Conservation (phyloP, 2,113 vertebrate species). For the Lophotis ruficrista region DNA sequence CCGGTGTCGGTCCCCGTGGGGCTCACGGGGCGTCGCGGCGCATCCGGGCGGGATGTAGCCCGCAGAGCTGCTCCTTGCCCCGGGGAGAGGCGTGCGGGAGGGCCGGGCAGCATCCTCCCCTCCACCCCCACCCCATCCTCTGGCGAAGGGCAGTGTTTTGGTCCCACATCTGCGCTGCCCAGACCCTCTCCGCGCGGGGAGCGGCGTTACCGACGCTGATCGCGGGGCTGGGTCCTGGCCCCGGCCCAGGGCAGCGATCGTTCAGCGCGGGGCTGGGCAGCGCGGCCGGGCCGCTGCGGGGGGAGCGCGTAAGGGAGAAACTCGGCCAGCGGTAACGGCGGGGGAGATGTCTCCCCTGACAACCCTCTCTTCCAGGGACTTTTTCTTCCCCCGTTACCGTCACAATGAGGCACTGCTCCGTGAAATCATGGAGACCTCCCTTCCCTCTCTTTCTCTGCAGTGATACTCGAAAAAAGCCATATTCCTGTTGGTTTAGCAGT, state of each 20-base stretch:
- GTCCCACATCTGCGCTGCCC: neutral
- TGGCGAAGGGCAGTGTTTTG: neutral
- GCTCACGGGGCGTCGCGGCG: neutral
- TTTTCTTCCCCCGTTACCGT: neutral
- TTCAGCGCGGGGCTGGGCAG: neutral
- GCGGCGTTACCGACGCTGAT: neutral
- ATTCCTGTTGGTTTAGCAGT: neutral
- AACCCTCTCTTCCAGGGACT: neutral
- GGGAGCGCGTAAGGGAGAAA: neutral
- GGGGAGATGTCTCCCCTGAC: neutral
- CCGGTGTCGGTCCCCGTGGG: neutral
- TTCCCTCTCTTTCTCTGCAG: neutral
- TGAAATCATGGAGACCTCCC: neutral
- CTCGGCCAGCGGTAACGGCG: neutral
- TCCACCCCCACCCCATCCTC: neutral
- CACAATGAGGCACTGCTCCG: neutral
- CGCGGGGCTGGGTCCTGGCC: neutral
- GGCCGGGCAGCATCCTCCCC: too few relatives aligned
- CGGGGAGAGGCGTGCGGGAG: neutral
- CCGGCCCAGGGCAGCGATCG: too few relatives aligned
- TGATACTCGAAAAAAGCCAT: neutral
- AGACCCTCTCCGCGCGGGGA: neutral
- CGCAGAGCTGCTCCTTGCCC: neutral
- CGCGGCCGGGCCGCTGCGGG: neutral
- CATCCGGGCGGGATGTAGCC: neutral